Conservation (phyloP, 2,113 vertebrate species). For the Pygoscelis antarcticus region DNA sequence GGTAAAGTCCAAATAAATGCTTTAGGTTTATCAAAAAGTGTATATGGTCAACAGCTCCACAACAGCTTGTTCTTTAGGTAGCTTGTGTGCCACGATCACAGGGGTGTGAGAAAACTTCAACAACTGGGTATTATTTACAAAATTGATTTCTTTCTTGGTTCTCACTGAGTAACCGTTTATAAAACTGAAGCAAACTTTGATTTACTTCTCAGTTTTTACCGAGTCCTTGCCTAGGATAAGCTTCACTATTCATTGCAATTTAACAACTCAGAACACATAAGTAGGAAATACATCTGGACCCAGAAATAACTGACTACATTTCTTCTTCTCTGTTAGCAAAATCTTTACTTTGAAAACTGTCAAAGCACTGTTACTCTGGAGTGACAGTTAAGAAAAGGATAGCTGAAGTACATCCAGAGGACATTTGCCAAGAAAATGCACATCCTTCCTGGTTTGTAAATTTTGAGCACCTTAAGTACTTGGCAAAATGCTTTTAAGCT, state of each 20-base stretch:
- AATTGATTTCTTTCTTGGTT: neutral
- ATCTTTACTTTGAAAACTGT: neutral
- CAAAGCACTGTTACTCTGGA: neutral
- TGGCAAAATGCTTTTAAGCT: neutral
- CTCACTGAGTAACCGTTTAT: neutral
- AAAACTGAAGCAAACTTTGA: neutral
- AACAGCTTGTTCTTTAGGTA: neutral
- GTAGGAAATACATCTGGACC: neutral
- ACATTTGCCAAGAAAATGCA: neutral
- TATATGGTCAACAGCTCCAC: neutral
- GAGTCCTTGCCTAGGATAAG: neutral
- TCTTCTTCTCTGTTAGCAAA: neutral
- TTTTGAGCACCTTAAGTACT: slow-evolving; percentile 4
- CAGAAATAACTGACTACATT: neutral
- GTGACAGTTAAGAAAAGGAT: neutral
- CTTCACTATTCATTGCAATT: neutral
- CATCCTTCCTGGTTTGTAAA: neutral
- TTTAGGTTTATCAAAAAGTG: neutral
- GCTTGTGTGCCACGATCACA: neutral
- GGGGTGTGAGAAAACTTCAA: neutral
- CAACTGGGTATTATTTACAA: neutral
- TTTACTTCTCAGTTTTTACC: neutral
- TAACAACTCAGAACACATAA: neutral
- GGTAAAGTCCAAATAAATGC: neutral
- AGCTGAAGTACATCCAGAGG: neutral